phyloP scores from a whole-genome alignment of 2,888 invertebrate species.

The Acheta domesticus region DNA sequence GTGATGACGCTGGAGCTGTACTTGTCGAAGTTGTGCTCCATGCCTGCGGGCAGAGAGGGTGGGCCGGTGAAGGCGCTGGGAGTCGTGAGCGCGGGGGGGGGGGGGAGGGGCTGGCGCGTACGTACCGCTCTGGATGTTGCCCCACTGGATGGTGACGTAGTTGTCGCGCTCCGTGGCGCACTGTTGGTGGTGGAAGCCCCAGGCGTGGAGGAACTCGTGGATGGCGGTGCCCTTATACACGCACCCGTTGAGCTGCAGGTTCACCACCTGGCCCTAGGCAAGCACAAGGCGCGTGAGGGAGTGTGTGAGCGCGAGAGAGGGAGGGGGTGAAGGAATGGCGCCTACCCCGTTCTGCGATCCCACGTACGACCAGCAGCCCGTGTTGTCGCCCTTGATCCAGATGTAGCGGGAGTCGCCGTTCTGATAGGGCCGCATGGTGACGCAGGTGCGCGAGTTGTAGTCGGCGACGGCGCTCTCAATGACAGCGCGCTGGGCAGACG shows the following conservation, averaged over 20 bases:
- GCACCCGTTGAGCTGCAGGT: neutral
- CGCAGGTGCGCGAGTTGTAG: neutral
- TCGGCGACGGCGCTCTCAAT: neutral
- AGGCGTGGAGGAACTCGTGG: neutral
- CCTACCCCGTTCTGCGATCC: neutral
- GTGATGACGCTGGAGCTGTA: neutral
- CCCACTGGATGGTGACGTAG: constrained; percentile 18
- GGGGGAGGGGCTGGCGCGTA: neutral
- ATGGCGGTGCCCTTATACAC: neutral
- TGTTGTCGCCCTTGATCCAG: constrained; percentile 9
- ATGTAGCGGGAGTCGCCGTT: neutral
- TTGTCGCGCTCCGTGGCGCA: neutral
- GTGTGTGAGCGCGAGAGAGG: too few relatives aligned
- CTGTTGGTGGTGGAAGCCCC: neutral
- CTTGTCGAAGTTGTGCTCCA: constrained; percentile 18
- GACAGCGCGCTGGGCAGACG: neutral
- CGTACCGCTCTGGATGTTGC: neutral
- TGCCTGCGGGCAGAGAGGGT: neutral
- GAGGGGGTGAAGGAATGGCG: neutral
- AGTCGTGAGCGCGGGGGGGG: too few relatives aligned
- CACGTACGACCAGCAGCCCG: neutral
- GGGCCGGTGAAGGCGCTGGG: too few relatives aligned
- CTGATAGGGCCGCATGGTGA: neutral
- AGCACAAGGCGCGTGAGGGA: neutral
- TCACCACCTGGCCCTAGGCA: neutral